phyloP scores from a whole-genome alignment of 2,113 vertebrate genomes.

The Polypterus bichir region DNA sequence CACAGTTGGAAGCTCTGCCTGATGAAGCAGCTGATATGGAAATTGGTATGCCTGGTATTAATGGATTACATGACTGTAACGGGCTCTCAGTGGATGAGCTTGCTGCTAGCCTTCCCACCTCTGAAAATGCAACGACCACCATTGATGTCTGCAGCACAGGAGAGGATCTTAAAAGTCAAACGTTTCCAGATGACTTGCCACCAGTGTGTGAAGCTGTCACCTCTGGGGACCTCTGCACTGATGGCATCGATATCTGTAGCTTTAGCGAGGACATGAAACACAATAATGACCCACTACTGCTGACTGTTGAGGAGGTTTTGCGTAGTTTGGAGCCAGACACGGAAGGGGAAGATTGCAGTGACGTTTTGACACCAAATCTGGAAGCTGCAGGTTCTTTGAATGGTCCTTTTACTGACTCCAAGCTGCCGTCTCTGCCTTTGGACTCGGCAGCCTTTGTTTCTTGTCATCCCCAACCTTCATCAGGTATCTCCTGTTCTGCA shows the following conservation, averaged over 20 bases:
- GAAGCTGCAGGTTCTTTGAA: constrained; percentile 60
- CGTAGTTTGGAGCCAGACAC: constrained; percentile 83
- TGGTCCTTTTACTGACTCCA: constrained; percentile 54
- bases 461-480: constrained; percentile 45
- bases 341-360: constrained; percentile 55
- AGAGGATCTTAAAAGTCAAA: constrained; percentile 68
- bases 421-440: constrained; percentile 61
- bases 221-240: constrained; percentile 61
- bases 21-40: constrained; percentile 24
- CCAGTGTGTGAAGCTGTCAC: constrained; percentile 69
- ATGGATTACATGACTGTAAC: constrained; percentile 81
- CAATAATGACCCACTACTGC: constrained; percentile 68
- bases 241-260: constrained; percentile 71
- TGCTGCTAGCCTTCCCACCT: constrained; percentile 64
- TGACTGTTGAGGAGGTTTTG: constrained; percentile 83
- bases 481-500: constrained; percentile 57
- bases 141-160: constrained; percentile 59
- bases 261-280: constrained; percentile 82
- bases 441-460: constrained; percentile 59
- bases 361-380: constrained; percentile 51
- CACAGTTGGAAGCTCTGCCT: constrained; percentile 8
- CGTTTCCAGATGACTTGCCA: constrained; percentile 58
- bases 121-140: constrained; percentile 49
- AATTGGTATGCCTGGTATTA: constrained; percentile 57
- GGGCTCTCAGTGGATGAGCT: constrained; percentile 70